Percentiles rank a stretch among this genome's conserved stretches.
Conservation (phyloP, 2,888 invertebrate genomes). For the Chrysomela aeneicollis region DNA sequence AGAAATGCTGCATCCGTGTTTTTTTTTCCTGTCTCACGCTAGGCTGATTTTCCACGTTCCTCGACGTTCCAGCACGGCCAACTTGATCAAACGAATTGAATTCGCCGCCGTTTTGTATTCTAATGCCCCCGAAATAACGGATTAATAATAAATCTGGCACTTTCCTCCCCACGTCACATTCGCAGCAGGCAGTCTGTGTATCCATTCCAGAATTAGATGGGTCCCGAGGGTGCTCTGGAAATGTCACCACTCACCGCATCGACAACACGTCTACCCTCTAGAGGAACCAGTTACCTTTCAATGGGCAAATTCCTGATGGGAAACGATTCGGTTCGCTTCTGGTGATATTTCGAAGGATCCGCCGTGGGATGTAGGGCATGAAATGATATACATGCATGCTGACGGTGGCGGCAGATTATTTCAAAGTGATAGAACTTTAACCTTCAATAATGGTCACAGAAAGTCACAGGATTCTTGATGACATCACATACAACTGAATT, state of each 20-base stretch:
- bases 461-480: too few relatives aligned
- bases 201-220: slow-evolving; percentile 59
- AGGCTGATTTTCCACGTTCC: too few relatives aligned
- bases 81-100: neutral
- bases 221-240: slow-evolving; percentile 58
- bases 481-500: too few relatives aligned
- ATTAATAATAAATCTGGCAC: slow-evolving; percentile 19
- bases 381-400: too few relatives aligned
- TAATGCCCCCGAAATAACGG: neutral
- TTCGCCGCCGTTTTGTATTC: neutral
- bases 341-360: too few relatives aligned
- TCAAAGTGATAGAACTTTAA: too few relatives aligned
- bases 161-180: slow-evolving; percentile 37
- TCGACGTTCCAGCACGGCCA: too few relatives aligned
- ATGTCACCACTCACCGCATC: slow-evolving; percentile 60
- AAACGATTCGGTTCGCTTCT: neutral
- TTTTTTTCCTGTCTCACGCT: too few relatives aligned
- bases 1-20: too few relatives aligned
- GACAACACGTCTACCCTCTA: neutral
- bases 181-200: slow-evolving; percentile 46
- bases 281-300: neutral
- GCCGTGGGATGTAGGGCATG: too few relatives aligned
- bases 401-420: too few relatives aligned
- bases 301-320: neutral
- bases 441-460: too few relatives aligned